Conservation (phyloP, 2,113 vertebrate genomes). For the Antennarius striatus region DNA sequence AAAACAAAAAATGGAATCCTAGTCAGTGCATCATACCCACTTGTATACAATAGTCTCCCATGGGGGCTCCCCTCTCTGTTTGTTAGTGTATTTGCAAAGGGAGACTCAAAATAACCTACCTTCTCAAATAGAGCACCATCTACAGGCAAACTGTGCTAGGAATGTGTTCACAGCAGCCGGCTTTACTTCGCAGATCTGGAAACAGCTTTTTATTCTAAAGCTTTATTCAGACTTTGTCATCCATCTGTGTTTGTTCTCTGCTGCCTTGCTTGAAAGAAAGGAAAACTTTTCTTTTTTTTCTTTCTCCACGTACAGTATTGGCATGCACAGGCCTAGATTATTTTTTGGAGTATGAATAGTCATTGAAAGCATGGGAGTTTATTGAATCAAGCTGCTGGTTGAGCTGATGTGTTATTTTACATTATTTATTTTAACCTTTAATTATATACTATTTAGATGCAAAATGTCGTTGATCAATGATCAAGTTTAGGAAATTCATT, state of each 20-base stretch:
- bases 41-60: conserved; percentile 77
- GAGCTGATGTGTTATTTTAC: not conserved
- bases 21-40: conserved; percentile 68
- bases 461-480: too few relatives aligned
- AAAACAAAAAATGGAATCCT: conserved; percentile 76
- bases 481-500: too few relatives aligned
- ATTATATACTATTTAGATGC: too few relatives aligned
- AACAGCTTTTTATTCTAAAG: conserved; percentile 13
- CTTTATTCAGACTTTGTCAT: conserved; percentile 40
- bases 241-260: conserved; percentile 52
- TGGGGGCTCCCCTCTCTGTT: conserved; percentile 65
- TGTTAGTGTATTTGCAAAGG: conserved; percentile 69
- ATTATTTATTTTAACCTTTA: not conserved
- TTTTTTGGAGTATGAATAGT: conserved; percentile 15
- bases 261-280: conserved; percentile 21
- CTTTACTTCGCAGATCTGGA: conserved; percentile 42
- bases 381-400: conserved; percentile 6
- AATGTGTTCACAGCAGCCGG: conserved; percentile 39
- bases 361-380: not conserved
- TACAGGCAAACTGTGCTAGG: conserved; percentile 49
- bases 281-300: not conserved
- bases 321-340: not conserved
- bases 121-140: conserved; percentile 64
- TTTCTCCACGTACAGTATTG: not conserved
- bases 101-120: conserved; percentile 75